phyloP scores from a whole-genome alignment of 2,797 vertebrate genomes.

The Bryconaethiops microstoma region DNA sequence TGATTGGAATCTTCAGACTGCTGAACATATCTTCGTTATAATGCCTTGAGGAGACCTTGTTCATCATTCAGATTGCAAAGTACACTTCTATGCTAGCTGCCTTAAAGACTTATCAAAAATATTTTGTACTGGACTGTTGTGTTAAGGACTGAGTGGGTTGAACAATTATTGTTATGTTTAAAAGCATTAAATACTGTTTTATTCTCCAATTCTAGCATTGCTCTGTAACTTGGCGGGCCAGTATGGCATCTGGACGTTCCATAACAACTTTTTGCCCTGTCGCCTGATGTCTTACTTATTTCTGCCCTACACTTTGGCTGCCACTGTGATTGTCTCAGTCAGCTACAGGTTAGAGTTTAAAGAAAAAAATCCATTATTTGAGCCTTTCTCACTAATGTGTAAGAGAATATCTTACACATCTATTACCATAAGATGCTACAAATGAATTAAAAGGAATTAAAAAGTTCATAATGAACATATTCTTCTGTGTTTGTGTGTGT shows the following conservation, averaged over 20 bases:
- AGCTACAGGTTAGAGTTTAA: constrained; percentile 37
- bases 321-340: constrained; percentile 20
- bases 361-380: not conserved
- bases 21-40: too few species aligned
- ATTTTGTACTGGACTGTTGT: too few species aligned
- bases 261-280: constrained; percentile 16
- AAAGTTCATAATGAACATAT: not conserved
- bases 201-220: not conserved
- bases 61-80: too few species aligned
- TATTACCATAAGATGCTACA: not conserved
- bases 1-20: too few species aligned
- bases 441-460: not conserved
- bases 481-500: not conserved
- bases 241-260: constrained; percentile 4
- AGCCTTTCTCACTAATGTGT: not conserved
- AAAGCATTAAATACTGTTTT: too few species aligned
- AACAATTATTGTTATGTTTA: too few species aligned
- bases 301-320: constrained; percentile 28
- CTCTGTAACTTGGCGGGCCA: constrained; percentile 33
- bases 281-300: constrained; percentile 39
- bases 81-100: too few species aligned
- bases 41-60: too few species aligned
- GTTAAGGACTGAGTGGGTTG: too few species aligned
- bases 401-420: not conserved
- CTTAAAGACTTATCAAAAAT: too few species aligned